Conservation (phyloP, 1,140 invertebrate genomes). For the Nasonia longicornis region DNA sequence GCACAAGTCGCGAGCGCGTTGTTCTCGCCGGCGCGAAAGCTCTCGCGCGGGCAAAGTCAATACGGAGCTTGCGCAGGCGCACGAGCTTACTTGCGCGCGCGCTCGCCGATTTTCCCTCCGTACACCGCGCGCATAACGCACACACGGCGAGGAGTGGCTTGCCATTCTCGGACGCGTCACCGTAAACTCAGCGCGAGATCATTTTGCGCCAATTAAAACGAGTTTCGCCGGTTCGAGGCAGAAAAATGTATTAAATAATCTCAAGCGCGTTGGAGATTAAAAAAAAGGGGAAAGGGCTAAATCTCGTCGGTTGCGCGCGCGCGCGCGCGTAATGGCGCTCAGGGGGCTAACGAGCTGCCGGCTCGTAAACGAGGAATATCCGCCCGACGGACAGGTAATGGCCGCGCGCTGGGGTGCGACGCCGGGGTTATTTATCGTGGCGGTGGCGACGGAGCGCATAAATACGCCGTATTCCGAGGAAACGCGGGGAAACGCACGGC, state of each 20-base stretch:
- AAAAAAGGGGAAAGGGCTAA: constrained; percentile 41
- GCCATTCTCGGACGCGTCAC: not conserved
- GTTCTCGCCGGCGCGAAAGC: constrained; percentile 9
- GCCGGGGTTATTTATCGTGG: constrained; percentile 34
- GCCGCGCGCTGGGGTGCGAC: constrained; percentile 5
- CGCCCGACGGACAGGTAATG: constrained; percentile 27
- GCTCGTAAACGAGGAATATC: constrained; percentile 27
- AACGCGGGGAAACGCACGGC: constrained; percentile 2
- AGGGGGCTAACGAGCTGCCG: constrained; percentile 26
- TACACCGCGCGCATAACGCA: not conserved
- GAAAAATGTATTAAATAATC: not conserved
- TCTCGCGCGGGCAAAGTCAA: constrained; percentile 61
- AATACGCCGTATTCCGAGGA: constrained; percentile 21
- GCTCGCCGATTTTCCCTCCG: not conserved
- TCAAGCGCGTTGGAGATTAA: constrained; percentile 39
- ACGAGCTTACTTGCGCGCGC: constrained; percentile 51
- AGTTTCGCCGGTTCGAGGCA: no score
- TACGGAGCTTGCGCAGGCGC: constrained; percentile 59
- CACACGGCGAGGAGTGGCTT: not conserved
- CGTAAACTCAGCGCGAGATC: not conserved
- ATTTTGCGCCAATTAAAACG: not conserved
- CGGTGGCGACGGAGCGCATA: constrained; percentile 9
- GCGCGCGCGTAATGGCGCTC: not conserved
- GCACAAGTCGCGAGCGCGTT: constrained; percentile 50
- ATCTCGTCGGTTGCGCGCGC: not conserved